Evolutionary conservation across 2,113 vertebrate species (phyloP).

Genomic region (Perca fluviatilis): DNA sequence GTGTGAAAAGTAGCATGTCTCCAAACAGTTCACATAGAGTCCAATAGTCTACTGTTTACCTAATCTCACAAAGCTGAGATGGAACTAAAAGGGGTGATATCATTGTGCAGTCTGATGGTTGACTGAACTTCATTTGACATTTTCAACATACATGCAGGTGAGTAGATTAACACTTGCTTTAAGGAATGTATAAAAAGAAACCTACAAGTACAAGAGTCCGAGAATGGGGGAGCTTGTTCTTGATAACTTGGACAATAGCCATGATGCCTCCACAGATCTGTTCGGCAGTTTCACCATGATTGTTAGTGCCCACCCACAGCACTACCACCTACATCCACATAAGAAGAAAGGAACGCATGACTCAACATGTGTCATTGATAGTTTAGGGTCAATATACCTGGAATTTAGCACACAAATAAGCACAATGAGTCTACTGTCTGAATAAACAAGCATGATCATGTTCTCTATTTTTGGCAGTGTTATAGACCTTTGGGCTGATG

Average conservation of each 20-base stretch:
- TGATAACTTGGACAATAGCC: slow-evolving; percentile 88
- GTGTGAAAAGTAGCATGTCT: background rate
- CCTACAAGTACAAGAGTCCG: slow-evolving; percentile 90
- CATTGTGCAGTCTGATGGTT: slow-evolving; percentile 18
- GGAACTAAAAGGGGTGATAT: background rate
- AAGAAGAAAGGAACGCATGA: slow-evolving; percentile 21
- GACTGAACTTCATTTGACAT: slow-evolving; percentile 24
- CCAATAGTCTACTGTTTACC: background rate
- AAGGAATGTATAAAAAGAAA: slow-evolving; percentile 37
- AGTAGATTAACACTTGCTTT: background rate
- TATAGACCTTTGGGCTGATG: slow-evolving; percentile 91
- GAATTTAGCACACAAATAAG: slow-evolving; percentile 13
- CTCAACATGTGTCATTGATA: slow-evolving; percentile 3
- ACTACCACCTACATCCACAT: slow-evolving; percentile 87
- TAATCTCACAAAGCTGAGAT: slow-evolving; percentile 1
- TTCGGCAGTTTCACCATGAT: slow-evolving; percentile 89
- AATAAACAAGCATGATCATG: slow-evolving; percentile 40
- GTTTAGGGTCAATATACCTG: background rate
- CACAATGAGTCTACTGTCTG: slow-evolving; percentile 58
- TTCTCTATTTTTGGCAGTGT: slow-evolving; percentile 42
- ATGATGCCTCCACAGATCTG: slow-evolving; percentile 90
- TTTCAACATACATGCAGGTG: background rate
- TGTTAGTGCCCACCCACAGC: slow-evolving; percentile 93
- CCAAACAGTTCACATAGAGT: background rate
- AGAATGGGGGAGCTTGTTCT: slow-evolving; percentile 88